phyloP scores from a whole-genome alignment of 2,888 invertebrate genomes.

The Drosophila cyrtoloma region DNA sequence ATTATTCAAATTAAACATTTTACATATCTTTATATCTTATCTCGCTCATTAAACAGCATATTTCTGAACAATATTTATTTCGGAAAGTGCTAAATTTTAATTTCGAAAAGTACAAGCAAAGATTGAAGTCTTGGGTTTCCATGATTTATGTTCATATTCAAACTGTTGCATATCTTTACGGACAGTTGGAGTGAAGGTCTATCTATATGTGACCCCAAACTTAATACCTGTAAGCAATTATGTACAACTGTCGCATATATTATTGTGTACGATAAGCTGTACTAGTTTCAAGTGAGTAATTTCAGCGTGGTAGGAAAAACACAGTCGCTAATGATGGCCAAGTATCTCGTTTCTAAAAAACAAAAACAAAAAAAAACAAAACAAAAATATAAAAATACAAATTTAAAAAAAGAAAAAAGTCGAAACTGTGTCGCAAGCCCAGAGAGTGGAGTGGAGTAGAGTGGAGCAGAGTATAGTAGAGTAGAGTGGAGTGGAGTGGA shows the following conservation, averaged over 20 bases:
- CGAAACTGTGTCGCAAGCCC: constrained; percentile 10
- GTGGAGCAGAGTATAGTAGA: no score
- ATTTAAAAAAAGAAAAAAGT: neutral
- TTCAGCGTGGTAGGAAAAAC: constrained; percentile 36
- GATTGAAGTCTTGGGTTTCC: neutral
- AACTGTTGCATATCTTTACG: neutral
- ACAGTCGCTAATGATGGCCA: constrained; percentile 59
- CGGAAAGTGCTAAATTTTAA: neutral
- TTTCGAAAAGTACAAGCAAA: neutral
- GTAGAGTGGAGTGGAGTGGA: neutral
- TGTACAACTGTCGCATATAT: constrained; percentile 73
- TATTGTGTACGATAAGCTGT: constrained; percentile 63
- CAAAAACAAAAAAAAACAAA: neutral
- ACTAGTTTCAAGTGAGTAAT: constrained; percentile 54
- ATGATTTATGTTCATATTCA: neutral
- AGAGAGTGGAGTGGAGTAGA: neutral
- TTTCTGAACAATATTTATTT: neutral
- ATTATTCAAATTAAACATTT: no score
- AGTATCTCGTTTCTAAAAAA: constrained; percentile 17
- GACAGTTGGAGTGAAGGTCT: neutral
- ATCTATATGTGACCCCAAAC: constrained; percentile 12
- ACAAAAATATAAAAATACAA: neutral
- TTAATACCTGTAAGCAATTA: constrained; percentile 41
- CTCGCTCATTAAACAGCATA: no score
- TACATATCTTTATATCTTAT: neutral